phyloP scores from a whole-genome alignment of 2,888 invertebrate species.

The Ochropleura plecta region DNA sequence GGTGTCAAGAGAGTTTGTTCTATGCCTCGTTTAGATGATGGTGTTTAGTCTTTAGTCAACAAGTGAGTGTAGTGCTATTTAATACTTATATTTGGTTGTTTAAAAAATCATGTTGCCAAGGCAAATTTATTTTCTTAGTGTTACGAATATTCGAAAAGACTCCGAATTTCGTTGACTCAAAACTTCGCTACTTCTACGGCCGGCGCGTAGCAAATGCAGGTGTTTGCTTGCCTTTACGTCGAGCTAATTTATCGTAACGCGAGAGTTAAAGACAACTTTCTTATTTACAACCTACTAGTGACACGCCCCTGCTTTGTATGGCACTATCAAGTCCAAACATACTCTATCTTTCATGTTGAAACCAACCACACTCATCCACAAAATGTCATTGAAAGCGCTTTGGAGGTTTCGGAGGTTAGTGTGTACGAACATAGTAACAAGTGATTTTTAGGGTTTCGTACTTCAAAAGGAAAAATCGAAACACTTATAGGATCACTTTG shows the following conservation, averaged over 20 bases:
- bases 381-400: not conserved
- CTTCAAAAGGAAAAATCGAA: too few relatives aligned
- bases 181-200: not conserved
- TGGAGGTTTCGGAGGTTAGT: not conserved
- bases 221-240: not conserved
- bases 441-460: not conserved
- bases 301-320: not conserved
- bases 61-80: not conserved
- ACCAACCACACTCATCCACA: not conserved
- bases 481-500: too few relatives aligned
- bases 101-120: not conserved
- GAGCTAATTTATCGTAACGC: not conserved
- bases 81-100: not conserved
- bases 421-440: not conserved
- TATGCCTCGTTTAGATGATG: conserved; percentile 16
- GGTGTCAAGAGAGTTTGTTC: not conserved
- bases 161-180: not conserved
- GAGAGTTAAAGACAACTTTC: not conserved
- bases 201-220: not conserved
- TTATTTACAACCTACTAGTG: not conserved
- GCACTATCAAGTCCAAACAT: not conserved
- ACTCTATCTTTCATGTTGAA: not conserved
- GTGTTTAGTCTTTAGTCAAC: not conserved
- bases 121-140: not conserved
- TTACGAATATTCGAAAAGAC: not conserved